Conservation (phyloP, 2,797 vertebrate genomes). For the Amniataba percoides region DNA sequence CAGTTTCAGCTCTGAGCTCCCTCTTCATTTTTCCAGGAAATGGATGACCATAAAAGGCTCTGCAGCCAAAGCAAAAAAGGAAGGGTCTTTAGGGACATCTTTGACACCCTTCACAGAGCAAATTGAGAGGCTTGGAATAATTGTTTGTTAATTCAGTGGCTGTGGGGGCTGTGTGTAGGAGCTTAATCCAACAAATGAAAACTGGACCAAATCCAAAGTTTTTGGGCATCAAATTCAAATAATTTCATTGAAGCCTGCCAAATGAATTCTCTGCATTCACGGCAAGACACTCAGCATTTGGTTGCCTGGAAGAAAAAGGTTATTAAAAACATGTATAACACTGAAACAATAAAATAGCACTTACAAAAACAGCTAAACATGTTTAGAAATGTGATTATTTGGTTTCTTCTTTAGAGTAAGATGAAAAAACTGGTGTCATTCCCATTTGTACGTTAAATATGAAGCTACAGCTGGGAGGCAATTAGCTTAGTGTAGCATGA, state of each 20-base stretch:
- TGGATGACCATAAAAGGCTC: conserved; percentile 32
- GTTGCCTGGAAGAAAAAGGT: conserved; percentile 26
- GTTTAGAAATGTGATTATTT: background rate
- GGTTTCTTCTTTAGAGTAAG: background rate
- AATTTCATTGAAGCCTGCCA: conserved; percentile 65
- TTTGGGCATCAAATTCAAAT: conserved; percentile 62
- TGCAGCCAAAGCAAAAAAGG: conserved; percentile 4
- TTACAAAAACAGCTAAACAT: background rate
- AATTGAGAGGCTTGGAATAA: conserved; percentile 64
- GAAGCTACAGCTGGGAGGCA: no score
- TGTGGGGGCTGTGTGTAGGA: conserved; percentile 47
- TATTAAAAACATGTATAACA: conserved; percentile 28
- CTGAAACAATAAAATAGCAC: conserved; percentile 12
- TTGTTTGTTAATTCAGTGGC: conserved; percentile 72
- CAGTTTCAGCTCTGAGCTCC: conserved; percentile 29
- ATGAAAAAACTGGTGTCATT: background rate
- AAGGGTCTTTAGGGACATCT: conserved; percentile 39
- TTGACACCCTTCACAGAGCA: conserved; percentile 55
- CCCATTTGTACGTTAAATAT: background rate
- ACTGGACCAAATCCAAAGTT: conserved; percentile 67
- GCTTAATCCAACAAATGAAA: conserved; percentile 68
- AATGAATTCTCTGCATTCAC: conserved; percentile 46
- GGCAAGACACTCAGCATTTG: conserved; percentile 16
- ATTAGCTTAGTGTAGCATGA: no score
- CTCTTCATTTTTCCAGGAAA: conserved; percentile 30